Conservation (phyloP, 2,113 vertebrate species). For the Acanthisitta chloris region DNA sequence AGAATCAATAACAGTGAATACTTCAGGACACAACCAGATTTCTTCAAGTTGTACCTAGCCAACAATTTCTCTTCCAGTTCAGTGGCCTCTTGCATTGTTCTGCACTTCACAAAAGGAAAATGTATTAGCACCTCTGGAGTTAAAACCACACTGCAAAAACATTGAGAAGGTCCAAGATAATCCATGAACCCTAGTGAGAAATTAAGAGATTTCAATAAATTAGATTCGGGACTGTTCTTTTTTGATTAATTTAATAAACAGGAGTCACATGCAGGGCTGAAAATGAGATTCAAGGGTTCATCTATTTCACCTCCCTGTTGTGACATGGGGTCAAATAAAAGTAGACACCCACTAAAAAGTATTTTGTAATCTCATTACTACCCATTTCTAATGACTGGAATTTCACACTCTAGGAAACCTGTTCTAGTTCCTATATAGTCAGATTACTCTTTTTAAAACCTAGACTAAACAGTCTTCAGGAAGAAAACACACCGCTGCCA, state of each 20-base stretch:
- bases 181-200: slow-evolving; percentile 18
- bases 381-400: not conserved
- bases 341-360: not conserved
- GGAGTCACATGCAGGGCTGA: not conserved
- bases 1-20: not conserved
- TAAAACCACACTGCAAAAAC: not conserved
- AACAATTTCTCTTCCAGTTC: not conserved
- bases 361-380: not conserved
- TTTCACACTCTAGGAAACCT: not conserved
- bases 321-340: not conserved
- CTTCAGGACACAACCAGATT: not conserved
- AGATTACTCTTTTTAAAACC: not conserved
- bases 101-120: not conserved
- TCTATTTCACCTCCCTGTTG: not conserved
- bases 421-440: not conserved
- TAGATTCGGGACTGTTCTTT: not conserved
- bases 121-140: not conserved
- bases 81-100: not conserved
- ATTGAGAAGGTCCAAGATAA: not conserved
- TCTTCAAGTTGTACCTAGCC: not conserved
- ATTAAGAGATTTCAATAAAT: slow-evolving; percentile 38
- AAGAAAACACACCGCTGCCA: not conserved
- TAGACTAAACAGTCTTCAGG: not conserved
- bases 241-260: slow-evolving; percentile 1
- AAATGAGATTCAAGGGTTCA: not conserved